Evolutionary conservation across 2,113 vertebrate species (phyloP).

Genomic region (Clarias gariepinus): DNA sequence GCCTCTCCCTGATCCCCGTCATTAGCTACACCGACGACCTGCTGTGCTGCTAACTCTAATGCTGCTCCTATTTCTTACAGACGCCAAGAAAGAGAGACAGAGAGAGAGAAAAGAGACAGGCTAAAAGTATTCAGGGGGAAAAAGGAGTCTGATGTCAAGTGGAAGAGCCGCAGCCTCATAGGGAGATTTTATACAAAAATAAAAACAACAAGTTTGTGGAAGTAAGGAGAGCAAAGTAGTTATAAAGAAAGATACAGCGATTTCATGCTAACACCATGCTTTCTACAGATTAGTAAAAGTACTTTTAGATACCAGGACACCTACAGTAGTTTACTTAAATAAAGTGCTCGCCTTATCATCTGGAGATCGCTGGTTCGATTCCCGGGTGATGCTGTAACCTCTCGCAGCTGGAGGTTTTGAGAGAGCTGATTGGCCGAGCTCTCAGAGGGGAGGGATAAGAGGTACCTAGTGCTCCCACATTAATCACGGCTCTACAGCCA

Average conservation of each 20-base stretch:
- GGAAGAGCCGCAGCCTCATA: neutral
- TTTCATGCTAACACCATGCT: neutral
- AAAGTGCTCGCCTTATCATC: too few species aligned
- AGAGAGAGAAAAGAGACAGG: neutral
- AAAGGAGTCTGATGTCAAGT: neutral
- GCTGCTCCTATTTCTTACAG: slow-evolving; percentile 19
- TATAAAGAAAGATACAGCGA: neutral
- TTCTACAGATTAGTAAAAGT: neutral
- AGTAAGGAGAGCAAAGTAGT: neutral
- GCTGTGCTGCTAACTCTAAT: slow-evolving; percentile 36
- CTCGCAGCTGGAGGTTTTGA: too few species aligned
- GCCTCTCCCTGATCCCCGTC: slow-evolving; percentile 39
- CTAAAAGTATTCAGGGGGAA: neutral
- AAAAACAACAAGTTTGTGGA: neutral
- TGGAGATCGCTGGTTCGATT: too few species aligned
- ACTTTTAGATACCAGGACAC: neutral
- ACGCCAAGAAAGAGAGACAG: neutral
- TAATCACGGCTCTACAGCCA: too few species aligned
- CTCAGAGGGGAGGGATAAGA: too few species aligned
- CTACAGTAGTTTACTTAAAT: neutral
- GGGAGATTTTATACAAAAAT: neutral
- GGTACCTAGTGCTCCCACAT: too few species aligned
- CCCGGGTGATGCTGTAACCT: too few species aligned
- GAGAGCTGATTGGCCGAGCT: too few species aligned
- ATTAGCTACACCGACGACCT: slow-evolving; percentile 40